Percentiles rank a stretch among this genome's conserved stretches.
Evolutionary conservation across 2,888 invertebrate species (phyloP).

Genomic region (Hartigia nigra): DNA sequence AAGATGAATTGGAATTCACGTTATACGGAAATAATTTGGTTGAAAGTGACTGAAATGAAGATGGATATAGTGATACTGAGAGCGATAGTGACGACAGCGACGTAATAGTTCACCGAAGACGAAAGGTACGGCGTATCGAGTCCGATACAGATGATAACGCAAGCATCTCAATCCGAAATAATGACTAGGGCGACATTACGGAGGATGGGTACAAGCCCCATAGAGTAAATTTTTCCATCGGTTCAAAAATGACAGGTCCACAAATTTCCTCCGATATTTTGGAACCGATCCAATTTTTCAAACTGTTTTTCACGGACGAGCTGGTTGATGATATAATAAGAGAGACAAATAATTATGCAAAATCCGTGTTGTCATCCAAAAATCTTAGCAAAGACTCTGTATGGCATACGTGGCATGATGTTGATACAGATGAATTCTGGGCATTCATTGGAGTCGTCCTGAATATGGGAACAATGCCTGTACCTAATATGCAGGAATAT

Average conservation of each 20-base stretch:
- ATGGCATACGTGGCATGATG: slow-evolving; percentile 29
- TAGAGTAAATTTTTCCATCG: slow-evolving; percentile 4
- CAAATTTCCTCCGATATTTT: slow-evolving; percentile 20
- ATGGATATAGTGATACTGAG: no score
- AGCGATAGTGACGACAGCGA: no score
- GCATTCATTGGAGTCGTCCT: slow-evolving; percentile 33
- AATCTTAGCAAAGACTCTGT: slow-evolving; percentile 22
- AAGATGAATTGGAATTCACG: no score
- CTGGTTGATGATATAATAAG: slow-evolving; percentile 18
- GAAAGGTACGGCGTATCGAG: no score
- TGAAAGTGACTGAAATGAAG: no score
- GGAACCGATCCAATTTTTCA: slow-evolving; percentile 28
- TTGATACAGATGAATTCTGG: slow-evolving; percentile 26
- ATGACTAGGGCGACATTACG: no score
- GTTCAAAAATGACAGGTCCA: slow-evolving; percentile 21
- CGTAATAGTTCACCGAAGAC: no score
- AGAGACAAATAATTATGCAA: slow-evolving; percentile 24
- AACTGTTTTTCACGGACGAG: slow-evolving; percentile 15
- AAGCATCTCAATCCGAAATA: no score
- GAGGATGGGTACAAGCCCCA: background rate
- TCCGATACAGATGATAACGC: no score
- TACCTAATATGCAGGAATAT: slow-evolving; percentile 26
- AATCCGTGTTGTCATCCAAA: slow-evolving; percentile 11
- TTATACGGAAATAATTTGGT: no score
- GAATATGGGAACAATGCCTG: slow-evolving; percentile 34